phyloP scores from a whole-genome alignment of 1,140 invertebrate genomes.

The Spodoptera litura region DNA sequence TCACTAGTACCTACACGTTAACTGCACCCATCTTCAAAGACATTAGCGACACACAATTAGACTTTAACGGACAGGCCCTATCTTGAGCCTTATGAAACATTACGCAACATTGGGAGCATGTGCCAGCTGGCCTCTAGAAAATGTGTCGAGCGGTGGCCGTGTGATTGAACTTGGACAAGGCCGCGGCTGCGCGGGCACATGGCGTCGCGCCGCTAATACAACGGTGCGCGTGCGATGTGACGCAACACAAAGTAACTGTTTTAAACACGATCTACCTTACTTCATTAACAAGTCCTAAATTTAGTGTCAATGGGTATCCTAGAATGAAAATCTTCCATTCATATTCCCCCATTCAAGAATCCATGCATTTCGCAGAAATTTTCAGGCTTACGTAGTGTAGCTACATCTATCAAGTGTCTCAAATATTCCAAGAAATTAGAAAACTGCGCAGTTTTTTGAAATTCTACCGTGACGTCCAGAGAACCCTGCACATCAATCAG shows the following conservation, averaged over 20 bases:
- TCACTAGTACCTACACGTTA: no score
- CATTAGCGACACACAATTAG: neutral
- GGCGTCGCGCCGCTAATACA: neutral
- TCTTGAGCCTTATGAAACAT: neutral
- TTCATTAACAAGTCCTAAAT: neutral
- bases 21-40: neutral
- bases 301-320: neutral
- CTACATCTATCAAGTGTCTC: no score
- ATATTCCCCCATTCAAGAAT: neutral
- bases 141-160: conserved; percentile 3
- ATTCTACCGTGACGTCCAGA: no score
- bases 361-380: no score
- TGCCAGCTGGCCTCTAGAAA: neutral
- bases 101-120: neutral
- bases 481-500: no score
- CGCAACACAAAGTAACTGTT: conserved; percentile 1
- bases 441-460: no score
- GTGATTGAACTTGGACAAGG: conserved; percentile 36
- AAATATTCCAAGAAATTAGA: no score
- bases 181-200: conserved; percentile 14
- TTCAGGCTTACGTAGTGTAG: no score
- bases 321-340: neutral
- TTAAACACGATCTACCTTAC: neutral
- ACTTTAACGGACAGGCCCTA: no score
- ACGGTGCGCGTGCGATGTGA: neutral